Percentiles rank a stretch among this genome's conserved stretches.
Evolutionary conservation across 2,888 invertebrate species (phyloP).

Genomic region (Tromatobia lineatoria): DNA sequence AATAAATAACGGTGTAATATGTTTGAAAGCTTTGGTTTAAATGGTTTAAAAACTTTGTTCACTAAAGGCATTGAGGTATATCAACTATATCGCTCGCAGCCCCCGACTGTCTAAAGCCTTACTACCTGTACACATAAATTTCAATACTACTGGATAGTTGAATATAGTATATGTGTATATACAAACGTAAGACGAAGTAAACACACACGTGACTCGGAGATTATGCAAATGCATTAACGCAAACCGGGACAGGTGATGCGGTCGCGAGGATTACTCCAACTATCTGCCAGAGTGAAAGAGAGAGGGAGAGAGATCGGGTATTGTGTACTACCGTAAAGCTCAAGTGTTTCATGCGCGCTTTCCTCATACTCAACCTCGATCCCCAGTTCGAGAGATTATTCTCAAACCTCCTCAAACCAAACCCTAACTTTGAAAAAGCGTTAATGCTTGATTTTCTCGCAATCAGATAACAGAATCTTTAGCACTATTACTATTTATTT

Average conservation of each 20-base stretch:
- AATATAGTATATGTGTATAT: slow-evolving; percentile 46
- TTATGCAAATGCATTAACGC: slow-evolving; percentile 73
- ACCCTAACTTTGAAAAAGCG: slow-evolving; percentile 20
- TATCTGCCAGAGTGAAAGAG: slow-evolving; percentile 60
- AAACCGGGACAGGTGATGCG: slow-evolving; percentile 73
- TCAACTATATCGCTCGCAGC: too few relatives aligned
- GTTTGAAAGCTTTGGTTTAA: too few relatives aligned
- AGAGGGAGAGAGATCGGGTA: slow-evolving; percentile 24
- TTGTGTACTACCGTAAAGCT: slow-evolving; percentile 21
- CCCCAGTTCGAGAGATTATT: slow-evolving; percentile 46
- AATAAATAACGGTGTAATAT: too few relatives aligned
- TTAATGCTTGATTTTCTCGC: slow-evolving; percentile 47
- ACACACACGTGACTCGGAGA: slow-evolving; percentile 69
- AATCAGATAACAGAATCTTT: neutral
- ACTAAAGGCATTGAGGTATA: too few relatives aligned
- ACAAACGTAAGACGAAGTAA: slow-evolving; percentile 39
- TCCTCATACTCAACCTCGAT: slow-evolving; percentile 20
- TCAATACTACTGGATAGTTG: slow-evolving; percentile 44
- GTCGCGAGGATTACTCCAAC: slow-evolving; percentile 70
- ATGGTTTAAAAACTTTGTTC: too few relatives aligned
- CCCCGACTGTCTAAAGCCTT: too few relatives aligned
- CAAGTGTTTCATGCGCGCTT: slow-evolving; percentile 14
- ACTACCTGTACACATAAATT: slow-evolving; percentile 37
- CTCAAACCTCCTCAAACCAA: slow-evolving; percentile 2
- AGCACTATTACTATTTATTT: neutral